Conservation (phyloP, 2,797 vertebrate species). For the Parauchenoglanis punctatus region DNA sequence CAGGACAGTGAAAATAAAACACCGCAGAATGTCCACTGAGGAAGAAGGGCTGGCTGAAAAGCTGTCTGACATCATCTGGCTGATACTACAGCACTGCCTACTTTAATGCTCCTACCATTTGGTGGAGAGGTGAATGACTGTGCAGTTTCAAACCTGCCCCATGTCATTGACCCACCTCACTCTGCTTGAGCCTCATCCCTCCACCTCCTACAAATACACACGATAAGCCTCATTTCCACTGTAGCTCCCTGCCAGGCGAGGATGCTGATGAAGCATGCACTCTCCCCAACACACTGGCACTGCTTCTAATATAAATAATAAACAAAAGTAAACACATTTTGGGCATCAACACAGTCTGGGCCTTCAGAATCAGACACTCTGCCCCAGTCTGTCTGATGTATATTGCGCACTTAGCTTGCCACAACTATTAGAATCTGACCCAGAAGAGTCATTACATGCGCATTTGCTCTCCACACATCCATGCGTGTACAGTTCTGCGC, state of each 20-base stretch:
- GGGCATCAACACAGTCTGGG: background rate
- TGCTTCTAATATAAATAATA: constrained; percentile 18
- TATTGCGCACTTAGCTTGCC: background rate
- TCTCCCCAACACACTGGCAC: constrained; percentile 5
- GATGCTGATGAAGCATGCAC: constrained; percentile 15
- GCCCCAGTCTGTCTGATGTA: background rate
- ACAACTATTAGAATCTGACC: background rate
- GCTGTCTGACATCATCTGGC: constrained; percentile 54
- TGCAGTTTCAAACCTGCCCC: constrained; percentile 13
- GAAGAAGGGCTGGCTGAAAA: constrained; percentile 17
- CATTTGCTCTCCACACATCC: background rate
- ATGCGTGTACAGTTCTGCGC: background rate
- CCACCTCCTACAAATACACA: background rate
- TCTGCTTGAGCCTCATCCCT: background rate
- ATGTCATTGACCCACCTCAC: background rate
- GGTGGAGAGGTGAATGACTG: constrained; percentile 17
- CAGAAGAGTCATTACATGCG: constrained; percentile 3
- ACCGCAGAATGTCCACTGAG: background rate
- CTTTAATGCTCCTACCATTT: constrained; percentile 28
- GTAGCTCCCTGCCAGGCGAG: background rate
- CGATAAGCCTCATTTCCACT: background rate
- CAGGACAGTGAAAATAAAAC: background rate
- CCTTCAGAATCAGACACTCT: background rate
- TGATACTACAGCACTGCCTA: constrained; percentile 19
- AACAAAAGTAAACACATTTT: constrained; percentile 15